Evolutionary conservation across 2,888 invertebrate genomes (phyloP), one percentile per base, ranked within the genome.

Genomic region (Neoitamus cyanurus): DNA sequence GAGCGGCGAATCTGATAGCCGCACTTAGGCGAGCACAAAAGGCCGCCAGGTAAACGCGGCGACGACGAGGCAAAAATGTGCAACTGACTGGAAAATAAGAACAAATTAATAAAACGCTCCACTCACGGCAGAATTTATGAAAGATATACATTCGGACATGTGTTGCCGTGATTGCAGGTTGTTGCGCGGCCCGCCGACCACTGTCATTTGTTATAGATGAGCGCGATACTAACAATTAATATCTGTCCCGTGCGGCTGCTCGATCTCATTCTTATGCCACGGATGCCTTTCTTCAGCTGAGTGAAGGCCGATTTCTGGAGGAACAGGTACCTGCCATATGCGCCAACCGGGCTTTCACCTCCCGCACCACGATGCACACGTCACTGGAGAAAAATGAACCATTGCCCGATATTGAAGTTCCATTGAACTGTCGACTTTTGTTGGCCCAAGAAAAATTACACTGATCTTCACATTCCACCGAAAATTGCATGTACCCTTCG

Each of bases 171-270:
- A 86, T 85, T 86, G 85, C 87, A 87, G 87, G 86, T 87, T 87
- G 87, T 85, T 83, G 68, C 75, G 72, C 36, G 36, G 75, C 46
- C 42, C 73, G 58, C 36, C 86, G 87, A 88, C 87, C 88, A 88
- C 88, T 89, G 89, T 89, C 88, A 89, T 88, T 89, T 89, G 88
- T 87, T 85, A 84, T 25, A 89, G 89, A 89, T 89, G 89, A 89
- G 89, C 89, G 89, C 89, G 89, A 89, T 89, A 89, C 89, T 89
- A 89, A 89, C 89, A 89, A 89, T 89, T 89, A 89, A 89, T 89
- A 89, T 89, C 89, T 89, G 89, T 89, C 89, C 42, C 5, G 85
- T 88, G 88, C 88, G 69, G 69, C 20, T 11, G 30, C 11, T 31
- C 31, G 58, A 80, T 80, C 48, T 58, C 80, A 70, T 31, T 30